Evolutionary conservation across 2,888 invertebrate species (phyloP).

Genomic region (Oscheius sp.): DNA sequence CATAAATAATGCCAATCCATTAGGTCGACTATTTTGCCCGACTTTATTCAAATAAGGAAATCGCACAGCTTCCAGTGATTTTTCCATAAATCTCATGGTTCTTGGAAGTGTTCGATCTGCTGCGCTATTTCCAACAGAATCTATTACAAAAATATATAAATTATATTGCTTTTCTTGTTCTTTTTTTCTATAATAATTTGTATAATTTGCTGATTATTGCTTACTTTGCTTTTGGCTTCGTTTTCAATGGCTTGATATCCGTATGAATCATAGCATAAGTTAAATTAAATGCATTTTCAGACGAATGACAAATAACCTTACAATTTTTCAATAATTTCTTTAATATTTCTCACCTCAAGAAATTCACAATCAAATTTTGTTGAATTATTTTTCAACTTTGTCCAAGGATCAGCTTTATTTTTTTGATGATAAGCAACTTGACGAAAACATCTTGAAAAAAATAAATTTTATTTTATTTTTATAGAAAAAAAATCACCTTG

Average conservation of each 20-base stretch:
- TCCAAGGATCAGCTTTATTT: neutral
- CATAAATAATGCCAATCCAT: slow-evolving; percentile 56
- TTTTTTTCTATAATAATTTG: neutral
- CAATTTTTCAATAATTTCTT: no score
- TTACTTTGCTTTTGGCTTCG: neutral
- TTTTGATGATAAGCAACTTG: neutral
- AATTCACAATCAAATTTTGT: slow-evolving; percentile 4
- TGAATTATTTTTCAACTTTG: neutral
- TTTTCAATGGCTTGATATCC: neutral
- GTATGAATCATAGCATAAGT: neutral
- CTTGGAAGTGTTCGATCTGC: slow-evolving; percentile 43
- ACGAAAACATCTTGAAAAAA: neutral
- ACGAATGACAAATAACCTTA: neutral
- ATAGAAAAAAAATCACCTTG: neutral
- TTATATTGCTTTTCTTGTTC: slow-evolving; percentile 24
- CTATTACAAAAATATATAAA: slow-evolving; percentile 48
- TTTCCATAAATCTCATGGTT: slow-evolving; percentile 46
- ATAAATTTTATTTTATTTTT: no score
- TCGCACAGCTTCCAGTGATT: slow-evolving; percentile 49
- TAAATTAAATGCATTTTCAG: neutral
- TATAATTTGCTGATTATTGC: neutral
- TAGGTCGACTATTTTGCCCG: slow-evolving; percentile 59
- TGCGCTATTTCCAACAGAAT: slow-evolving; percentile 46
- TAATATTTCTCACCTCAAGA: neutral
- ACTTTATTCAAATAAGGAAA: slow-evolving; percentile 63